A percentile compares a stretch with the other conserved stretches of the same genome.
phyloP scores from a whole-genome alignment of 1,140 invertebrate species.

The Chironomus tepperi region DNA sequence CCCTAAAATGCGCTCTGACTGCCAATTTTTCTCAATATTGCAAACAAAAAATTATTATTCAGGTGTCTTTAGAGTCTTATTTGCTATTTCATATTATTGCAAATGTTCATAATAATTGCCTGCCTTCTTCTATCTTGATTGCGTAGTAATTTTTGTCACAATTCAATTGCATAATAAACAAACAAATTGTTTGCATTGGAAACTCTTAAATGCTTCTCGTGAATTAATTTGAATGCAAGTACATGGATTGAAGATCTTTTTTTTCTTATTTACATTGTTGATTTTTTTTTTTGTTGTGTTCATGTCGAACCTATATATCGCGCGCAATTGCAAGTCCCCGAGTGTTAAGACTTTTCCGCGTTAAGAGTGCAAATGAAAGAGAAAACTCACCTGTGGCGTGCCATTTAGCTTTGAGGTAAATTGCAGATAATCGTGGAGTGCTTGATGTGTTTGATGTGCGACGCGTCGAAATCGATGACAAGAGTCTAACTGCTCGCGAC shows the following conservation, averaged over 20 bases:
- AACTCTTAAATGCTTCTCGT: conserved; percentile 7
- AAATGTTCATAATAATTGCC: neutral
- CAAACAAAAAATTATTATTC: too few species aligned
- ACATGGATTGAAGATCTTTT: neutral
- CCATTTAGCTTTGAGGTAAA: conserved; percentile 22
- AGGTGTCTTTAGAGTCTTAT: too few species aligned
- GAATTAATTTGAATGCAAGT: conserved; percentile 19
- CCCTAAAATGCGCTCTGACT: too few species aligned
- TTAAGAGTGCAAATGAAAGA: neutral
- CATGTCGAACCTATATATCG: neutral
- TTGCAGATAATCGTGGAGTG: conserved; percentile 28
- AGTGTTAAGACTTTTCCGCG: neutral
- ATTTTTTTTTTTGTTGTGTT: too few species aligned
- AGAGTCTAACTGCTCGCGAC: conserved; percentile 32
- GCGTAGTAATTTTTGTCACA: conserved; percentile 12
- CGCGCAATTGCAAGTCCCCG: neutral
- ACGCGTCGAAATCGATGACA: conserved; percentile 37
- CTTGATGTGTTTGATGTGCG: conserved; percentile 34
- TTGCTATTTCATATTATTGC: too few species aligned
- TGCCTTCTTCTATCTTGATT: conserved; percentile 6
- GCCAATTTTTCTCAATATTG: too few species aligned
- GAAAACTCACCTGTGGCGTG: conserved; percentile 15
- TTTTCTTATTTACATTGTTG: too few species aligned
- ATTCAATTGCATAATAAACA: conserved; percentile 4
- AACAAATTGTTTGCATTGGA: neutral